Evolutionary conservation across 2,797 vertebrate species (phyloP).

Genomic region (Falco peregrinus): DNA sequence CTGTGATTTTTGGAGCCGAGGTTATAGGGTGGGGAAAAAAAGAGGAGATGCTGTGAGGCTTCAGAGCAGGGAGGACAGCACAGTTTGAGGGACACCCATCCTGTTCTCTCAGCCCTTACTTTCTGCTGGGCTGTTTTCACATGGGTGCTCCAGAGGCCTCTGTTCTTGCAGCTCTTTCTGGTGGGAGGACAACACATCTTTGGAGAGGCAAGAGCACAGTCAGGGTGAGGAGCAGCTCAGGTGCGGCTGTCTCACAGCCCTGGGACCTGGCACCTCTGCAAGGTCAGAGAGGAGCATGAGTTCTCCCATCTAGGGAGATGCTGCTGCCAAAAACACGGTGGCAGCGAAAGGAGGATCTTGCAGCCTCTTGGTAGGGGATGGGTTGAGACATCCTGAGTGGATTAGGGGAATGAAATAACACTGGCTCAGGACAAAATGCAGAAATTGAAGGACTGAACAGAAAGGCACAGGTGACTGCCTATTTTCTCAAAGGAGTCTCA

Average conservation of each 20-base stretch:
- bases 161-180: not conserved
- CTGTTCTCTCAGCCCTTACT: not conserved
- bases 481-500: not conserved
- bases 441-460: not conserved
- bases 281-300: not conserved
- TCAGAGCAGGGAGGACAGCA: not conserved
- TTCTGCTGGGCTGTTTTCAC: not conserved
- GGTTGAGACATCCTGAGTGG: not conserved
- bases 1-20: accelerated
- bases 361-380: not conserved
- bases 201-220: not conserved
- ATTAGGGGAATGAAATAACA: not conserved
- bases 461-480: not conserved
- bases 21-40: not conserved
- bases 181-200: not conserved
- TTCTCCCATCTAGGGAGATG: not conserved
- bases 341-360: not conserved
- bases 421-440: not conserved
- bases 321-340: not conserved
- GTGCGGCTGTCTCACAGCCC: not conserved
- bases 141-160: not conserved
- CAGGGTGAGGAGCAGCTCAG: not conserved
- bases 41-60: not conserved
- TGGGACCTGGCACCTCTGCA: not conserved
- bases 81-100: not conserved